Evolutionary conservation across 2,113 vertebrate species (phyloP), one percentile per base, ranked within the genome.

Genomic region (Malurus melanocephalus): DNA sequence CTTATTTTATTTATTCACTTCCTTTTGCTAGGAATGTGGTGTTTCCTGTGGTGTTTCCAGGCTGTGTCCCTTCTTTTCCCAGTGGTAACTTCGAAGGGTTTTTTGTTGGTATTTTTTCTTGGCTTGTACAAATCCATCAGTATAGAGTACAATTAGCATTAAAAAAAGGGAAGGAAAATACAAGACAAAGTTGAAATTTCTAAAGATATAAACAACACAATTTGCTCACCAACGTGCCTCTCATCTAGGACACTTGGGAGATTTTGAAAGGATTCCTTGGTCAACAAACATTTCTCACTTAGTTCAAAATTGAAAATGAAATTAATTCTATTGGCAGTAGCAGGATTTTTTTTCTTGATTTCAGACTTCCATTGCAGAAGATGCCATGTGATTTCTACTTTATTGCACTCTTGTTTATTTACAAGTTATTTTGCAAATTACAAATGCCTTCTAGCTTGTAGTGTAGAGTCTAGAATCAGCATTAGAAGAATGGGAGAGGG

Each of bases 221-320:
- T 51, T 69, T 57, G 66, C 12, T 80, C 11, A 32, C 30, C 24
- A 59, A 43, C 0, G 0, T n/a, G 6, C 5, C 7, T 55, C 3
- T 3, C 79, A 42, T 45, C 17, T 45, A 12, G 10, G 21, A 26
- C 12, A 9, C 14, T 82, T 73, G 28, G 15, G 24, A 52, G 23
- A 7, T 42, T 61, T 87, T 32, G 7, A 24, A 2, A 60, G 38
- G 18, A 64, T 64, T 81, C 16, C 49, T 60, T 48, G 9, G 11
- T 55, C 32, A 66, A 10, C 6, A 24, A 16, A 79, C 62, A 4
- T 67, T 92, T 76, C 13, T 73, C 1, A 0, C 4, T 48, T 55
- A 13, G 3, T 20, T 89, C 0, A 2, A 42, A 87, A 48, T 64
- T 81, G 27, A 72, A 69, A 69, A 38, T 4, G 0, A 69, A 66